These are phyloP conservation scores for Drosophila saltans DNA, from an alignment of 1,140 invertebrate genomes.

Conservation along the genomic window DNA sequence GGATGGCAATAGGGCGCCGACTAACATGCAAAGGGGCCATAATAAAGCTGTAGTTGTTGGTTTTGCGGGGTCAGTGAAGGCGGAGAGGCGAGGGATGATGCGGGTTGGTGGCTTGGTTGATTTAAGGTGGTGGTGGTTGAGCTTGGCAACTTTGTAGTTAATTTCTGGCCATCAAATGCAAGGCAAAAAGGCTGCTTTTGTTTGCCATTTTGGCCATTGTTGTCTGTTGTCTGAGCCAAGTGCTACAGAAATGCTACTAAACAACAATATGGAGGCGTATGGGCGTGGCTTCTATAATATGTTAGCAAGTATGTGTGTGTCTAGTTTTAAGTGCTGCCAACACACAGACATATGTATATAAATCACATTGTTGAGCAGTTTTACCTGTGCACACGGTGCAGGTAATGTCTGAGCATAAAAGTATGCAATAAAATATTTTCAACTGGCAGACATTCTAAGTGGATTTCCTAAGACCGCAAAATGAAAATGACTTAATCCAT, in stretches of 20 bases:
- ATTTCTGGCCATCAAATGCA: constrained; percentile 63
- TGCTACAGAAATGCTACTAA: constrained; percentile 51
- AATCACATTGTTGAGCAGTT: constrained; percentile 67
- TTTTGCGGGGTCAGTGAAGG: not conserved
- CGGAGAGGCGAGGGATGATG: too few species aligned
- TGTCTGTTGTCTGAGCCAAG: constrained; percentile 51
- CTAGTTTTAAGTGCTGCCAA: constrained; percentile 77
- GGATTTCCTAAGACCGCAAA: constrained; percentile 54
- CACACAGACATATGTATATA: constrained; percentile 59
- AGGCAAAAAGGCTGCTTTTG: constrained; percentile 44
- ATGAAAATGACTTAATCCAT: constrained; percentile 55
- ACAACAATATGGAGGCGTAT: constrained; percentile 51
- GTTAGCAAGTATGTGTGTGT: constrained; percentile 41
- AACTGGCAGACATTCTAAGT: constrained; percentile 60
- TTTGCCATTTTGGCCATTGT: constrained; percentile 33
- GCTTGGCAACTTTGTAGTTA: constrained; percentile 56
- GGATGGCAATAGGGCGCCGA: constrained; percentile 20
- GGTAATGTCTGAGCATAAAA: constrained; percentile 67
- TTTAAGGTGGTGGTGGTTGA: constrained; percentile 23
- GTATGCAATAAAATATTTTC: constrained; percentile 72
- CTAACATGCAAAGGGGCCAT: constrained; percentile 40
- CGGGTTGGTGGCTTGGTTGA: constrained; percentile 19
- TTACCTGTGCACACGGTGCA: constrained; percentile 30
- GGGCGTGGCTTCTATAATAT: constrained; percentile 60
- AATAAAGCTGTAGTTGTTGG: constrained; percentile 46